Evolutionary conservation across 2,113 vertebrate species (phyloP).

Genomic region (Phaethon lepturus): DNA sequence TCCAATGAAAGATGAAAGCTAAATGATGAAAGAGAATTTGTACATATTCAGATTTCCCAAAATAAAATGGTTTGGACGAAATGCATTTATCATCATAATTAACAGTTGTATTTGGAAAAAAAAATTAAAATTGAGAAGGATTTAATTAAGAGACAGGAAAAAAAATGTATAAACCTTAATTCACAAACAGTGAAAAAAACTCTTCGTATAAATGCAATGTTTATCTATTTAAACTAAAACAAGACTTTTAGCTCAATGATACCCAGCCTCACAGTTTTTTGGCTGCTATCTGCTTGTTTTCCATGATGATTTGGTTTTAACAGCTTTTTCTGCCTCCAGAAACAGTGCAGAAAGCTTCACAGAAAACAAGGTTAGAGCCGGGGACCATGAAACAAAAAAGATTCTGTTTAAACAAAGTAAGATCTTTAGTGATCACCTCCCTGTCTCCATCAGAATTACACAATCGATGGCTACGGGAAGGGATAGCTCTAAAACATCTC

Average conservation of each 20-base stretch:
- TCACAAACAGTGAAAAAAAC: not conserved
- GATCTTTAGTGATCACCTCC: not conserved
- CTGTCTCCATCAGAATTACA: not conserved
- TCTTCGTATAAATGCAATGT: not conserved
- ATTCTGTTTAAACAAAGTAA: not conserved
- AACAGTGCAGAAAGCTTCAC: not conserved
- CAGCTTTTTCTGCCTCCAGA: not conserved
- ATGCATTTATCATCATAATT: not conserved
- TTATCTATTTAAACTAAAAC: not conserved
- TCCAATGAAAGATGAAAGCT: not conserved
- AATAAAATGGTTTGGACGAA: not conserved
- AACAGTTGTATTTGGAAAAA: not conserved
- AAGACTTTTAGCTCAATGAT: not conserved
- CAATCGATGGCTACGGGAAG: not conserved
- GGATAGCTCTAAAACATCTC: not conserved
- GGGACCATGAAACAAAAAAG: not conserved
- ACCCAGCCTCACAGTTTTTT: not conserved
- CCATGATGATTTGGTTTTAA: not conserved
- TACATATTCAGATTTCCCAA: not conserved
- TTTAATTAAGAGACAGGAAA: not conserved
- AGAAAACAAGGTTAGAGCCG: not conserved
- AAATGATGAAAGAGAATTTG: not conserved
- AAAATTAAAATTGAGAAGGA: not conserved
- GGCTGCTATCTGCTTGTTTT: not conserved
- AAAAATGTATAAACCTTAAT: not conserved